phyloP scores from a whole-genome alignment of 92 coral and sea anemone species.

The Epizoanthus ramosus region DNA sequence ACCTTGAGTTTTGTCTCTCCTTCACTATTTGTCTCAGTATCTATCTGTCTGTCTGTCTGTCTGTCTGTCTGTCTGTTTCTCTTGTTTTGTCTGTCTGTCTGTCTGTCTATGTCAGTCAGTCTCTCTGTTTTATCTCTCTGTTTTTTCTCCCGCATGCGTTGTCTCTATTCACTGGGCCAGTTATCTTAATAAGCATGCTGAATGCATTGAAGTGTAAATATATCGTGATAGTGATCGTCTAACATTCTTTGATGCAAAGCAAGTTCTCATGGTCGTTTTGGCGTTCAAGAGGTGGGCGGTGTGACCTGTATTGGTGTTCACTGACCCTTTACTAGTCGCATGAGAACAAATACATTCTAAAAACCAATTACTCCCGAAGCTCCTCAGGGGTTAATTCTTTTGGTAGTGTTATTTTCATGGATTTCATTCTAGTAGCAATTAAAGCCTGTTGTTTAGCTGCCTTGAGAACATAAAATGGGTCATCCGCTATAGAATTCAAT shows the following conservation, averaged over 20 bases:
- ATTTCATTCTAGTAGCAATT: slow-evolving; percentile 89
- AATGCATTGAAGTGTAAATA: slow-evolving; percentile 26
- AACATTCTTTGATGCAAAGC: slow-evolving; percentile 22
- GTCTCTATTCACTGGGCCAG: slow-evolving; percentile 6
- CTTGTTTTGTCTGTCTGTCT: too few species aligned
- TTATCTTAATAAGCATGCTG: not conserved
- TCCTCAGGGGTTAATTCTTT: slow-evolving; percentile 87
- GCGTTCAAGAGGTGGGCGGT: slow-evolving; percentile 38
- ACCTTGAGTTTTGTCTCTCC: too few species aligned
- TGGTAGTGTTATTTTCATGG: slow-evolving; percentile 80
- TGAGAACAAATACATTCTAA: slow-evolving; percentile 58
- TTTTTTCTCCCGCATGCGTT: not conserved
- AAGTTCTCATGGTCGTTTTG: slow-evolving; percentile 26
- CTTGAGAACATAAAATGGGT: slow-evolving; percentile 92
- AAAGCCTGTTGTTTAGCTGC: slow-evolving; percentile 87
- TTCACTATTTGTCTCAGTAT: too few species aligned
- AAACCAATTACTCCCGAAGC: slow-evolving; percentile 75
- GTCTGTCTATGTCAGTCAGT: too few species aligned
- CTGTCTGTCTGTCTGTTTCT: too few species aligned
- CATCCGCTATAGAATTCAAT: slow-evolving; percentile 86
- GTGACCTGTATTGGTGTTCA: slow-evolving; percentile 49
- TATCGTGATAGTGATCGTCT: slow-evolving; percentile 25
- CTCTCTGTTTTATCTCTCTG: too few species aligned
- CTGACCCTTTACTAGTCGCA: slow-evolving; percentile 51
- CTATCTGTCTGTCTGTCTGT: too few species aligned